These are phyloP conservation scores for Rhagophthalmus giganteus DNA, from an alignment of 2,888 invertebrate genomes.

Conservation along the genomic window DNA sequence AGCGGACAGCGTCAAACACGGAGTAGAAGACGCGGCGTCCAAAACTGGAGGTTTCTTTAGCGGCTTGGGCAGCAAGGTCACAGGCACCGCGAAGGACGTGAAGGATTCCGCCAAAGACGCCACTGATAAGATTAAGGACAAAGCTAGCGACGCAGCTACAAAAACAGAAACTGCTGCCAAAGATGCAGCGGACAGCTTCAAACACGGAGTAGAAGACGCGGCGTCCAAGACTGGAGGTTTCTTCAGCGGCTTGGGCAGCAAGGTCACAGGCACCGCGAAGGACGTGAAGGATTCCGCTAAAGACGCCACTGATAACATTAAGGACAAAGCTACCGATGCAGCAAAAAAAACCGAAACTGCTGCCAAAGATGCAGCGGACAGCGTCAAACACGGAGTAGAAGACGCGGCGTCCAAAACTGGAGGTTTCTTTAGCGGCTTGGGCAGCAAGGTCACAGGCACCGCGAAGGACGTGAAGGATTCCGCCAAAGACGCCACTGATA, in stretches of 20 bases:
- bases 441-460: conserved; percentile 23
- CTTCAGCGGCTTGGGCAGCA: conserved; percentile 28
- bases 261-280: conserved; percentile 25
- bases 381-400: conserved; percentile 29
- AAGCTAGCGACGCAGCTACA: background rate
- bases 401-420: conserved; percentile 18
- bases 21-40: conserved; percentile 9
- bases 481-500: conserved; percentile 29
- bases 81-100: conserved; percentile 14
- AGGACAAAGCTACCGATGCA: conserved; percentile 1
- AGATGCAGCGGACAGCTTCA: background rate
- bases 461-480: conserved; percentile 17
- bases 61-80: conserved; percentile 25
- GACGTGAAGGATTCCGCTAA: conserved; percentile 5
- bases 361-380: conserved; percentile 20
- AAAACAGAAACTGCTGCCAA: conserved; percentile 5
- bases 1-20: conserved; percentile 17
- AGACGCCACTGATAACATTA: conserved; percentile 12
- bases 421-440: conserved; percentile 27
- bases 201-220: conserved; percentile 6
- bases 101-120: conserved; percentile 4
- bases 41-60: conserved; percentile 30
- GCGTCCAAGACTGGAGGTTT: conserved; percentile 31
- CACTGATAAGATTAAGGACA: background rate
- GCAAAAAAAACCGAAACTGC: conserved; percentile 5